Evolutionary conservation across 2,888 invertebrate species (phyloP).

Genomic region (Lasioglossum calceatum): DNA sequence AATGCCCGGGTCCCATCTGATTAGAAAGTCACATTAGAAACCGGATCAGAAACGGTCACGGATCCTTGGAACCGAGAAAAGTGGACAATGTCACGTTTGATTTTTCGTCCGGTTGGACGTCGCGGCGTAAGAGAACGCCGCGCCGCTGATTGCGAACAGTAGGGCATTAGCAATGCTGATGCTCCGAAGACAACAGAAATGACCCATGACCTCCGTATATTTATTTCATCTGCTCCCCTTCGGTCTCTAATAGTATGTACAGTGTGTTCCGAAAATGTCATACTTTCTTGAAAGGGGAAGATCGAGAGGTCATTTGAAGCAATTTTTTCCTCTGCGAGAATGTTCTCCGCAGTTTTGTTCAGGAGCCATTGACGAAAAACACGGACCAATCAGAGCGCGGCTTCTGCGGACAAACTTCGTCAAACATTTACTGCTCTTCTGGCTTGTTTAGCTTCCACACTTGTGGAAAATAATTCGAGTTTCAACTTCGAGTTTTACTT

Average conservation of each 20-base stretch:
- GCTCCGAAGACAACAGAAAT: conserved; percentile 67
- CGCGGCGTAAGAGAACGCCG: conserved; percentile 63
- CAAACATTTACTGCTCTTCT: too few species aligned
- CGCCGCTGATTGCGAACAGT: conserved; percentile 54
- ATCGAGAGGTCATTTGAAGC: too few species aligned
- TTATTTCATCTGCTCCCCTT: conserved; percentile 69
- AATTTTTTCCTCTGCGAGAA: too few species aligned
- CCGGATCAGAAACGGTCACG: conserved; percentile 1
- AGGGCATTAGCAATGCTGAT: conserved; percentile 80
- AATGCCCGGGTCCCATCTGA: not conserved
- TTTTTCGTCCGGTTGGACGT: conserved; percentile 41
- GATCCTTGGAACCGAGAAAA: conserved; percentile 5
- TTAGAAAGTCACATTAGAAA: conserved; percentile 10
- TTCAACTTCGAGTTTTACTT: too few species aligned
- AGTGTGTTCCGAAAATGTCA: too few species aligned
- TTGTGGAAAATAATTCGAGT: too few species aligned
- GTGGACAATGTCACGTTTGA: conserved; percentile 50
- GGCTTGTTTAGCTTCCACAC: too few species aligned
- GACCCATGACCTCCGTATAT: conserved; percentile 75
- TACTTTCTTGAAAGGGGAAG: too few species aligned
- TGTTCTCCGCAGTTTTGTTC: too few species aligned
- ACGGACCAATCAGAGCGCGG: too few species aligned
- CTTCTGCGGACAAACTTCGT: too few species aligned
- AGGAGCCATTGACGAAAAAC: too few species aligned
- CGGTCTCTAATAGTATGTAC: not conserved